Base-by-base conservation (phyloP, 2,113 vertebrate genomes). In the Cryptotis parvus region DNA sequence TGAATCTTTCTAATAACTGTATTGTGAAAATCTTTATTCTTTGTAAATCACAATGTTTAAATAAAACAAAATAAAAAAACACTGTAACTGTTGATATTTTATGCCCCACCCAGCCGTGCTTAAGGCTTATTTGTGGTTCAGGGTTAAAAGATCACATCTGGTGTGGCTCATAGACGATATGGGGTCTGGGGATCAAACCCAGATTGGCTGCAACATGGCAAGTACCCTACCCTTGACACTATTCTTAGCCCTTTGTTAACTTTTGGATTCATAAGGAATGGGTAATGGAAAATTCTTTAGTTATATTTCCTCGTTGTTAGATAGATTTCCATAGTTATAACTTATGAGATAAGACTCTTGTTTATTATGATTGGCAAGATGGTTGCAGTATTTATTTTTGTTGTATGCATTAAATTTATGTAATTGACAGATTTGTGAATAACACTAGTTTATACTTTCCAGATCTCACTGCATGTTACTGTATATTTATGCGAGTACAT, bases 401-500 rank as follows among this genome's bases (percentile, higher is more conserved):
- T 61, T 93, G 79, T 41, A 70, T 26, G 4, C 15, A 65, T 35
- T 82, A 58, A 74, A 35, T 78, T 80, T 45, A 65, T 52, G 9
- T 72, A 77, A 94, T 52, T 74, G 87, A 77, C 91, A 87, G 41
- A 65, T 93, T 84, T 78, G 52, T 85, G 27, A 33, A 7, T 83
- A 75, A 35, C 45, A 76, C 27, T 27, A 78, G 83, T 9, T 45
- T 85, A 39, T 80, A 29, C 81, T 87, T 58, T 41, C 39, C 43
- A 79, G 58, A 84, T 12, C 33, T 37, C 69, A 89, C 85, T 90
- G 55, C 78, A 35, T 69, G 37, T 93, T 93, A 93, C 92, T 84
- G 31, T 70, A 73, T 87, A 37, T 92, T 91, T 90, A 18, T 85
- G 14, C 85, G 49, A 45, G 89, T 68, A 81, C 87, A 95, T 96